phyloP scores from a whole-genome alignment of 1,140 invertebrate species.

The Branchinecta lynchi region DNA sequence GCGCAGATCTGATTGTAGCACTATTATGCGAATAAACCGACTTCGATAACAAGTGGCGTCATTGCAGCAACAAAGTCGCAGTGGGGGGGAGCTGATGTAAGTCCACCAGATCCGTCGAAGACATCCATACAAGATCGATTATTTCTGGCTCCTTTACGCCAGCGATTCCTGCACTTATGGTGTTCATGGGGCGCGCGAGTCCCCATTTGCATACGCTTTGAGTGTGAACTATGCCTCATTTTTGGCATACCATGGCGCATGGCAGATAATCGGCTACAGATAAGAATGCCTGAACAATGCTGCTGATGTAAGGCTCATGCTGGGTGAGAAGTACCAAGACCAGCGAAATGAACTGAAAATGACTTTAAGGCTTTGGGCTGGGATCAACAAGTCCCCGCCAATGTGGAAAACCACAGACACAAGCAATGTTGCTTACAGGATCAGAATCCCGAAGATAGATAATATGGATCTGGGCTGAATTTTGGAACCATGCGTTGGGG shows the following conservation, averaged over 20 bases:
- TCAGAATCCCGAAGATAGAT: no score
- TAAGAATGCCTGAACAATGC: slow-evolving; percentile 11
- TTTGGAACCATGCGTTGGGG: no score
- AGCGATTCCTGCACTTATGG: background rate
- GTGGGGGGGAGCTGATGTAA: background rate
- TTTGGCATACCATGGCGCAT: background rate
- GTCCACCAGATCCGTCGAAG: background rate
- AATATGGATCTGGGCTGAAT: no score
- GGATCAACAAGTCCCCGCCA: no score
- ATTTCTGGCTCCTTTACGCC: background rate
- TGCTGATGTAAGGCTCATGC: background rate
- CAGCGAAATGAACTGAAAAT: slow-evolving; percentile 1
- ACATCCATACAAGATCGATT: slow-evolving; percentile 9
- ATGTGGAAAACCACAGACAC: no score
- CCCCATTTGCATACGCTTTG: background rate
- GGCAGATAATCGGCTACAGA: background rate
- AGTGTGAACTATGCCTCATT: slow-evolving; percentile 11
- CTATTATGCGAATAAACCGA: no score
- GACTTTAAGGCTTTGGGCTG: background rate
- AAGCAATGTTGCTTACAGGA: no score
- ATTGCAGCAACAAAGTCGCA: background rate
- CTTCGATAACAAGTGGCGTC: background rate
- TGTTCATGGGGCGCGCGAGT: background rate
- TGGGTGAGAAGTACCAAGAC: background rate
- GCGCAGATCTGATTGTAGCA: no score